Evolutionary conservation across 2,113 vertebrate genomes (phyloP).

Genomic region (Speoplatyrhinus poulsoni): DNA sequence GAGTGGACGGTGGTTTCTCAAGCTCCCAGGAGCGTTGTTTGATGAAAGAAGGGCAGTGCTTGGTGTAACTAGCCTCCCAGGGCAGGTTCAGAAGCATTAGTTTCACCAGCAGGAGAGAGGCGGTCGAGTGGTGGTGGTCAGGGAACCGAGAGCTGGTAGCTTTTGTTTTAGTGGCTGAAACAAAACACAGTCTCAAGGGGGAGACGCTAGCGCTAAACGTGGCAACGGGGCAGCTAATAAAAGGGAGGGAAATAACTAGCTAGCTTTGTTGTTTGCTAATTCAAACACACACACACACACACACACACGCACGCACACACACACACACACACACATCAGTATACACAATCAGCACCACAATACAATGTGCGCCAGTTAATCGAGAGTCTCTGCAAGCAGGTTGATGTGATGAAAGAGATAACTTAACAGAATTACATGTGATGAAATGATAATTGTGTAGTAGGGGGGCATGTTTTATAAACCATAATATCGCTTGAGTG

Average conservation of each 20-base stretch:
- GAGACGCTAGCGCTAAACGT: slow-evolving; percentile 28
- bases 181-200: slow-evolving; percentile 26
- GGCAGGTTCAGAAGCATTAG: slow-evolving; percentile 50
- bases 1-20: slow-evolving; percentile 20
- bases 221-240: slow-evolving; percentile 37
- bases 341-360: background rate
- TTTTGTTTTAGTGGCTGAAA: slow-evolving; percentile 35
- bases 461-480: too few species aligned
- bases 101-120: slow-evolving; percentile 22
- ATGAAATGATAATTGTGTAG: too few species aligned
- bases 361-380: too few species aligned
- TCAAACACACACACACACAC: background rate
- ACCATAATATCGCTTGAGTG: too few species aligned
- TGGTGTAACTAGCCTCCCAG: slow-evolving; percentile 41
- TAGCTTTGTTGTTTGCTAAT: slow-evolving; percentile 6
- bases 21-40: slow-evolving; percentile 33
- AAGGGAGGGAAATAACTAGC: slow-evolving; percentile 27
- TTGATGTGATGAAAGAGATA: too few species aligned
- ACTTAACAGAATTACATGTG: too few species aligned
- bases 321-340: background rate
- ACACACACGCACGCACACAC: slow-evolving; percentile 7
- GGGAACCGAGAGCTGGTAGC: slow-evolving; percentile 35
- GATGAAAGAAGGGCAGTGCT: slow-evolving; percentile 37
- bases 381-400: too few species aligned
- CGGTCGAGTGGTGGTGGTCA: background rate